Conservation (phyloP, 2,797 vertebrate species). For the Poecile montanus region DNA sequence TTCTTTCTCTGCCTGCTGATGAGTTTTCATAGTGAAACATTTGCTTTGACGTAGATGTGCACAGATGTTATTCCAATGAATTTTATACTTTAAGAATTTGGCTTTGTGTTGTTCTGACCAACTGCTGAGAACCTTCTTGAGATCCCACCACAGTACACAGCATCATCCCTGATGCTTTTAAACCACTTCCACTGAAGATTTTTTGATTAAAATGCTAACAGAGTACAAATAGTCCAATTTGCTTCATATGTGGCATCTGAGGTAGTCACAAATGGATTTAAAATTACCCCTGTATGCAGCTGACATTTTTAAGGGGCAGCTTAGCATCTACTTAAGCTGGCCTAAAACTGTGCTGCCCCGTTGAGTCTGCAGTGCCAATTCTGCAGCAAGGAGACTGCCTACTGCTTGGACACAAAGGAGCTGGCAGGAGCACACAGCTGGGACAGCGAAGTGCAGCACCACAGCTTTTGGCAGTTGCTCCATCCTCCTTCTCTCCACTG, state of each 20-base stretch:
- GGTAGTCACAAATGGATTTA: background rate
- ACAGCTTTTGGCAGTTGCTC: background rate
- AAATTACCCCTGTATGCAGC: background rate
- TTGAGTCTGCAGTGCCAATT: background rate
- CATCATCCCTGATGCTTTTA: background rate
- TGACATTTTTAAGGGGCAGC: constrained; percentile 12
- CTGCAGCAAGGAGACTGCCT: background rate
- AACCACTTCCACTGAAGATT: background rate
- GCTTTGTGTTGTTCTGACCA: background rate
- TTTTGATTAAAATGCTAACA: background rate
- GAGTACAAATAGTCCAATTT: background rate
- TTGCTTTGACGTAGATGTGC: background rate
- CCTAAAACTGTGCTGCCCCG: background rate
- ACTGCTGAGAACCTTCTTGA: background rate
- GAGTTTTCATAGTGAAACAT: background rate
- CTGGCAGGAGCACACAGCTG: background rate
- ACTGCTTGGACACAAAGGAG: background rate
- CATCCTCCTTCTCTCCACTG: background rate
- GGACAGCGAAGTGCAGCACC: background rate
- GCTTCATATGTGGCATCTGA: background rate
- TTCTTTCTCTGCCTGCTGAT: background rate
- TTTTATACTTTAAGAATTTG: background rate
- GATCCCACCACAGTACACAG: background rate
- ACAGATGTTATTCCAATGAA: background rate
- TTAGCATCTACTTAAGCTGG: background rate